Conservation (phyloP, 2,113 vertebrate genomes). For the Labeo rohita region DNA sequence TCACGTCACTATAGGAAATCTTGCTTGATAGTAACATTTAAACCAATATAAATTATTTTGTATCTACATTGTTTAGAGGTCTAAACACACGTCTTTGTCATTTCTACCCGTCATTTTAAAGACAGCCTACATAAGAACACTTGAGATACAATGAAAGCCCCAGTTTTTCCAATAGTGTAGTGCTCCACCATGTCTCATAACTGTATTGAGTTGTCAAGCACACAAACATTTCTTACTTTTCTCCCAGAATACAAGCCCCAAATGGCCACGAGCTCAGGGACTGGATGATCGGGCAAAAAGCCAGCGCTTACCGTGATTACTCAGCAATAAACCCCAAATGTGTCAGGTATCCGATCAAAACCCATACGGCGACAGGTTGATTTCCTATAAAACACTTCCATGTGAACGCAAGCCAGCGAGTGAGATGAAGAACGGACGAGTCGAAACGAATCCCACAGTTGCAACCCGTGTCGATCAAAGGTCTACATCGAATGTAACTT, state of each 20-base stretch:
- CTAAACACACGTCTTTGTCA: no score
- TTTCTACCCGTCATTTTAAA: background rate
- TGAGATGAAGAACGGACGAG: background rate
- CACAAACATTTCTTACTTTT: background rate
- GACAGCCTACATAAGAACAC: no score
- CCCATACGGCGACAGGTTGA: constrained; percentile 9
- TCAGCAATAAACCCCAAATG: constrained; percentile 2
- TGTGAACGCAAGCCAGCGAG: background rate
- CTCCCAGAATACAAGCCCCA: background rate
- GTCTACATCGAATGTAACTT: constrained; percentile 25
- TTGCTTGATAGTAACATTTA: background rate
- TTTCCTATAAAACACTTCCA: constrained; percentile 17
- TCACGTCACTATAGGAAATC: background rate
- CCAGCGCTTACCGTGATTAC: constrained; percentile 34
- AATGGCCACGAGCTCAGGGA: background rate
- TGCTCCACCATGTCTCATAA: background rate
- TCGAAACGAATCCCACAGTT: background rate
- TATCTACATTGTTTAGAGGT: no score
- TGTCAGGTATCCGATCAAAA: background rate
- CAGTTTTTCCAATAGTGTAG: background rate
- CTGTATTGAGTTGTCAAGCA: background rate
- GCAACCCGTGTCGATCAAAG: constrained; percentile 12
- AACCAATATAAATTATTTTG: background rate
- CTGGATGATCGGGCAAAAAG: constrained; percentile 1
- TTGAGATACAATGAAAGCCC: background rate